A percentile compares a stretch with the other conserved stretches of the same genome.
Evolutionary conservation across 2,888 invertebrate species (phyloP).

Genomic region (Synergus japonicus): DNA sequence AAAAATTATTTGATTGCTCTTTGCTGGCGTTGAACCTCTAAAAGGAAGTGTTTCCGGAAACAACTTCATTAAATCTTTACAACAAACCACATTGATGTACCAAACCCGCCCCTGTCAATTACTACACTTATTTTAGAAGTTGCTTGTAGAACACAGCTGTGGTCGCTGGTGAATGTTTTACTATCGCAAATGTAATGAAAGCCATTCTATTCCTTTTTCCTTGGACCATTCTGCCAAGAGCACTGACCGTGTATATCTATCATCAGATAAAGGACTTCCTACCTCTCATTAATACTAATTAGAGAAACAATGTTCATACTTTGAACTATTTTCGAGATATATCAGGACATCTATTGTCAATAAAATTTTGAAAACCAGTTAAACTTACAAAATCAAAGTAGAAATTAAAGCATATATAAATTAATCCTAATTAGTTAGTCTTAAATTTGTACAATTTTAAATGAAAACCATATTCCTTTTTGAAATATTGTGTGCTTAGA

Average conservation of each 20-base stretch:
- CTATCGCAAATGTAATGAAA: constrained; percentile 14
- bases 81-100: constrained; percentile 1
- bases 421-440: no score
- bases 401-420: no score
- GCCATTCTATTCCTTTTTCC: not conserved
- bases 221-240: constrained; percentile 11
- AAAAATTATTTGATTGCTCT: constrained; percentile 7
- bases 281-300: constrained; percentile 6
- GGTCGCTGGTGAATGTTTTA: not conserved
- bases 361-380: no score
- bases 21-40: constrained; percentile 1
- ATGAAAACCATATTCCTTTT: not conserved
- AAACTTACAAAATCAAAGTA: no score
- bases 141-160: not conserved
- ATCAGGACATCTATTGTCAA: not conserved
- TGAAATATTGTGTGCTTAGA: not conserved
- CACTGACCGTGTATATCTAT: constrained; percentile 19
- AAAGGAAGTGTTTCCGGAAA: constrained; percentile 18
- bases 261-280: not conserved
- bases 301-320: not conserved
- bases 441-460: not conserved
- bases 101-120: constrained; percentile 3
- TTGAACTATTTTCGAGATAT: not conserved
- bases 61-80: constrained; percentile 11
- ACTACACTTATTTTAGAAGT: constrained; percentile 15